Percentiles rank a stretch among this genome's conserved stretches.
phyloP scores from a whole-genome alignment of 1,140 invertebrate species.

The Meloidogyne floridensis region DNA sequence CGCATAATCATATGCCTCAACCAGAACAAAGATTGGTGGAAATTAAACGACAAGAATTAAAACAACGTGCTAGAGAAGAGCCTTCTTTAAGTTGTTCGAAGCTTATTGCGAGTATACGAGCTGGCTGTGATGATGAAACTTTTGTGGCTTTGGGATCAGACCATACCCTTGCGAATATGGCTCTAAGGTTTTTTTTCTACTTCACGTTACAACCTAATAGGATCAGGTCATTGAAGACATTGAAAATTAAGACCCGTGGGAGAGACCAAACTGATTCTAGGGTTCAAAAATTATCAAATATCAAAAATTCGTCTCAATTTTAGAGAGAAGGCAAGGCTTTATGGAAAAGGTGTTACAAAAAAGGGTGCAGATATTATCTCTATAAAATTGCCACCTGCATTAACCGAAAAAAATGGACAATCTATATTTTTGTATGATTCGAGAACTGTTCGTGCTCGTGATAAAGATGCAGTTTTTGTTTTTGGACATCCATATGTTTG shows the following conservation, averaged over 20 bases:
- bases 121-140: constrained; percentile 18
- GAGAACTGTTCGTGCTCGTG: background rate
- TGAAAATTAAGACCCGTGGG: too few relatives aligned
- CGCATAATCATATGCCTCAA: background rate
- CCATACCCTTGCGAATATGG: background rate
- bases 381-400: background rate
- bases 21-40: background rate
- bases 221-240: too few relatives aligned
- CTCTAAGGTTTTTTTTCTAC: background rate
- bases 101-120: background rate
- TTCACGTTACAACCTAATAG: too few relatives aligned
- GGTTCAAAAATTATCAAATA: too few relatives aligned
- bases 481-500: constrained; percentile 17
- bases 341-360: background rate
- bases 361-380: background rate
- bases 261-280: too few relatives aligned
- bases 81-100: background rate
- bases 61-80: background rate
- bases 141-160: constrained; percentile 14
- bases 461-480: background rate
- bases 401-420: background rate
- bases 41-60: background rate
- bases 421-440: constrained; percentile 10
- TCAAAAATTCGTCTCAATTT: background rate
- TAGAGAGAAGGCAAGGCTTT: background rate